Conservation (phyloP, 1,140 invertebrate genomes). For the Calosoma granatense region DNA sequence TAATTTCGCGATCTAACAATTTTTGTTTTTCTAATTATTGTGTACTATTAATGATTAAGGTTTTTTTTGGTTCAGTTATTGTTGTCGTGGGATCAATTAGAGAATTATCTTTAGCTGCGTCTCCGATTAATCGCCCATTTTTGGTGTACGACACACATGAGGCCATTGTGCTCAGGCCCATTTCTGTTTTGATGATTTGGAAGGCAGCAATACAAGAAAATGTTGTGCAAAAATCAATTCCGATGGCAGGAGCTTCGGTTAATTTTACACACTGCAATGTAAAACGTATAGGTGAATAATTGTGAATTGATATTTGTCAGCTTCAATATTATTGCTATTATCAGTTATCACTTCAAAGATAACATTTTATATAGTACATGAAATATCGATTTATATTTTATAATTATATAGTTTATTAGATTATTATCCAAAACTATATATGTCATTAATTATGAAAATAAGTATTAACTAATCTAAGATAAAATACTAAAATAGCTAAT, state of each 20-base stretch:
- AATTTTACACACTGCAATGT: too few species aligned
- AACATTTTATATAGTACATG: too few species aligned
- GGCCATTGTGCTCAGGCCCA: slow-evolving; percentile 34
- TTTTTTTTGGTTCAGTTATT: neutral
- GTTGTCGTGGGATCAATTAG: slow-evolving; percentile 59
- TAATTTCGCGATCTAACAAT: neutral
- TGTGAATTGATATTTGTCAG: too few species aligned
- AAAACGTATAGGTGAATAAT: too few species aligned
- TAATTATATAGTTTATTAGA: too few species aligned
- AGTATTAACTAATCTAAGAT: too few species aligned
- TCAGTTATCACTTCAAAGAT: too few species aligned
- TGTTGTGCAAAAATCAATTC: slow-evolving; percentile 69
- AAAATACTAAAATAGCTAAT: too few species aligned
- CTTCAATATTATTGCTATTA: too few species aligned
- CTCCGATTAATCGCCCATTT: slow-evolving; percentile 76
- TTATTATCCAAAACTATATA: too few species aligned
- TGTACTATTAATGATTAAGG: neutral
- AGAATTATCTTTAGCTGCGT: slow-evolving; percentile 69
- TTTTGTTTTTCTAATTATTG: neutral
- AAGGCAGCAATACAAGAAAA: slow-evolving; percentile 65
- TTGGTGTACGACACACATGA: slow-evolving; percentile 88
- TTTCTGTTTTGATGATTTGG: slow-evolving; percentile 54
- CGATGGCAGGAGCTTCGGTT: slow-evolving; percentile 37
- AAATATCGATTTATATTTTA: too few species aligned
- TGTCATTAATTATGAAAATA: too few species aligned